Base-by-base conservation (phyloP, 2,797 vertebrate species). In the Gorsachius magnificus region DNA sequence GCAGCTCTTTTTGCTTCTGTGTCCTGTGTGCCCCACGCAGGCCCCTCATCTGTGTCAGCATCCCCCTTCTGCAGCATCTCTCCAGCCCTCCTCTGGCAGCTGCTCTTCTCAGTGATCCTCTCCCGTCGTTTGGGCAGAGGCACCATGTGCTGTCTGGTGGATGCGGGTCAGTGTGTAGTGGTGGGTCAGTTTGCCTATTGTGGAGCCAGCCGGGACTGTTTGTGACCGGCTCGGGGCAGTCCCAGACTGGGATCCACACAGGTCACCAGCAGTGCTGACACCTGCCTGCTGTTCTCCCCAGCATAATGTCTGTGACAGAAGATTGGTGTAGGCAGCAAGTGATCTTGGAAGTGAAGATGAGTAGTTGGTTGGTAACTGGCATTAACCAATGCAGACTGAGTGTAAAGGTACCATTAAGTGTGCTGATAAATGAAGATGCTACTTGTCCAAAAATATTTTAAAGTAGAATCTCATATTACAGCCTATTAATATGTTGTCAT, bases 291-390 rank as follows among this genome's bases (percentile, higher is more conserved):
- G 20, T 29, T 36, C 46, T 20, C 16, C 20, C 11, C 1, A 1
- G 5, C 6, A 24, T 18, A 9, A 0, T 11, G 19, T 21, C 41
- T 43, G 6, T 29, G 33, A n/a, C 19, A 17, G 26, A 21, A 14
- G 15, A 11, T 65, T 6, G 6, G 11, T 0, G 1, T 11, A 7
- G 17, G 18, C n/a, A 65, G 36, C 1, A 0, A 50, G 41, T 4
- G 2, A 16, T n/a, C 33, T 71, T 10, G 1, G 31, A 64, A 78
- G 8, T 24, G 9, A 57, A n/a, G 50, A 12, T 25, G 54, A n/a
- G 22, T 28, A 57, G 21, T 17, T 61, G 54, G 13, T 60, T 71
- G 41, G 41, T 41, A 41, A 41, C 15, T 41, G 41, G 41, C 41
- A 41, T 41, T 41, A 41, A 41, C 41, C 41, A 43, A 5, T 33